Base-by-base conservation (phyloP, 2,113 vertebrate genomes). In the Agelaius tricolor region DNA sequence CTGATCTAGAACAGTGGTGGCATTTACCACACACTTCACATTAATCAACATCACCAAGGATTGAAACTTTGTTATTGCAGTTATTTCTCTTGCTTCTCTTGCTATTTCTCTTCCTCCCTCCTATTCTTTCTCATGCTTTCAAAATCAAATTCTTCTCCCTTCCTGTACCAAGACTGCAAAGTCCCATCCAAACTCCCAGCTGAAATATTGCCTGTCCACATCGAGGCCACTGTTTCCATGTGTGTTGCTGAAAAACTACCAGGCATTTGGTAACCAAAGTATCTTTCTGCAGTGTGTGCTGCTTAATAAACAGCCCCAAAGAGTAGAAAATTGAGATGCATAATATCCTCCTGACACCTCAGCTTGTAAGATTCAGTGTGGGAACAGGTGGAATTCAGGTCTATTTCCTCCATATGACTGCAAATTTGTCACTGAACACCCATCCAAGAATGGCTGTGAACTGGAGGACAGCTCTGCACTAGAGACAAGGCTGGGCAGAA, bases 191-290 rank as follows among this genome's bases (percentile, higher is more conserved):
- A 57, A 43, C 4, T 10, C 6, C 16, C 13, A 18, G 11, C 7
- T 65, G 24, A 77, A 90, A 66, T 10, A 17, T 49, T 33, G 33
- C 33, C 26, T 43, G 35, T 39, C 3, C n/a, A 24, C 30, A 37
- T 6, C 0, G 3, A 84, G 30, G 37, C 41, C 41, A 7, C 26
- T 12, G 5, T 24, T 37, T 68, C n/a, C 30, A 2, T 3, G 5
- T 10, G 39, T 31, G 23, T 13, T 58, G 28, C 52, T 52, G 39
- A 52, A 82, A 22, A 8, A 16, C 18, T 33, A 54, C 24, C 13
- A 66, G n/a, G 21, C 9, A 11, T 10, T 30, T 77, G 19, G 14
- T 24, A 84, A 68, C 14, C 12, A 41, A 57, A 74, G 9, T 5
- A 33, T 10, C 30, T 37, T 47, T 78, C 30, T 47, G 16, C 41